Conservation (phyloP, 2,888 invertebrate species). For the Thera obeliscata region DNA sequence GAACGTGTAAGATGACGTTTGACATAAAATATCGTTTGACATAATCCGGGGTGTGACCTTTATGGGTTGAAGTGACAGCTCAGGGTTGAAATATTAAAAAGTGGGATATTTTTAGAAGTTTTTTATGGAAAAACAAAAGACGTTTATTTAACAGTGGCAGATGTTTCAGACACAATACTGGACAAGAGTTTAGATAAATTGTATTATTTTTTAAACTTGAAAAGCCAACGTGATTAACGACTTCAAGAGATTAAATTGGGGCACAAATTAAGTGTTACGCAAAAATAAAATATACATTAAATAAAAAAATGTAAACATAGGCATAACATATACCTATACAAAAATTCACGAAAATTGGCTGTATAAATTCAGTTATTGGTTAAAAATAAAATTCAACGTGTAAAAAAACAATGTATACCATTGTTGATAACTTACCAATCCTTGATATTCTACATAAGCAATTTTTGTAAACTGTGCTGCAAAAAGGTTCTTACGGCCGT, state of each 20-base stretch:
- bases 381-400: too few species aligned
- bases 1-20: slow-evolving; percentile 59
- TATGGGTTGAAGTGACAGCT: slow-evolving; percentile 31
- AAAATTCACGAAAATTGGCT: too few species aligned
- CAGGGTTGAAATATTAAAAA: slow-evolving; percentile 24
- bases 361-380: too few species aligned
- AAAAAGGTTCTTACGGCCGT: background rate
- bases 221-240: background rate
- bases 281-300: too few species aligned
- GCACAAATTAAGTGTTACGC: too few species aligned
- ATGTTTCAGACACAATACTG: background rate
- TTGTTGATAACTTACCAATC: too few species aligned
- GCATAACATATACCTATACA: too few species aligned
- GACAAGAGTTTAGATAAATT: background rate
- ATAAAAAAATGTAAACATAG: too few species aligned
- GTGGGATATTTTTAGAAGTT: background rate
- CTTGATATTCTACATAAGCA: too few species aligned
- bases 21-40: slow-evolving; percentile 58
- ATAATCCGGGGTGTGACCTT: slow-evolving; percentile 55
- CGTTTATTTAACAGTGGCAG: background rate
- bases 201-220: background rate
- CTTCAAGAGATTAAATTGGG: background rate
- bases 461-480: too few species aligned
- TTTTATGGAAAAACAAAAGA: background rate
- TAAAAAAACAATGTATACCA: too few species aligned